Conservation (phyloP, 2,113 vertebrate species). For the Atractosteus spatula region DNA sequence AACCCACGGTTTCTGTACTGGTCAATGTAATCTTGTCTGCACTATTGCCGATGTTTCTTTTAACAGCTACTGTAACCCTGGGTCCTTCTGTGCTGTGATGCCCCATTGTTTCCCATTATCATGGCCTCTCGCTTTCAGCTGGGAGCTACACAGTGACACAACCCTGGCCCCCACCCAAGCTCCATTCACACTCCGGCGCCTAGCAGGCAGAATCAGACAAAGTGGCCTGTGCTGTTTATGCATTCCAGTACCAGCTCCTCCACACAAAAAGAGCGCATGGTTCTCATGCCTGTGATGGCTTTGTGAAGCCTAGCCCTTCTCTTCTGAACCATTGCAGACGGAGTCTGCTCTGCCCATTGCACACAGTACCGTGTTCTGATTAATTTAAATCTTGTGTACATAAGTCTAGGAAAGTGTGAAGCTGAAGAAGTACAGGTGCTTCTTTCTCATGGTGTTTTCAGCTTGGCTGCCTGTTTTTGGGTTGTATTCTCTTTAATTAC, state of each 20-base stretch:
- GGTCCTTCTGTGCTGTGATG: background rate
- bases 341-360: background rate
- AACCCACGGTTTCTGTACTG: too few relatives aligned
- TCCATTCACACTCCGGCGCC: constrained; percentile 6
- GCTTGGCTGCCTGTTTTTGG: too few relatives aligned
- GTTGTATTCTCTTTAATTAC: too few relatives aligned
- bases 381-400: too few relatives aligned
- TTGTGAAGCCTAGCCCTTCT: background rate
- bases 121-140: constrained; percentile 1
- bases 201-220: constrained; percentile 8
- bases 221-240: constrained; percentile 4
- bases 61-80: background rate
- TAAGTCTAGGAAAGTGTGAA: too few relatives aligned
- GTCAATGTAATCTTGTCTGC: too few relatives aligned
- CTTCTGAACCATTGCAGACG: background rate
- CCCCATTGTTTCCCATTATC: background rate
- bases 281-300: background rate
- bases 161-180: background rate
- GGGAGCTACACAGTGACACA: background rate
- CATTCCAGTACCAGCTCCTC: background rate
- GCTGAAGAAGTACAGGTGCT: too few relatives aligned
- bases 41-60: background rate
- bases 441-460: too few relatives aligned
- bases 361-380: too few relatives aligned
- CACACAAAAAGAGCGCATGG: background rate